Evolutionary conservation across 2,797 vertebrate genomes (phyloP).

Genomic region (Caiman crocodilus): DNA sequence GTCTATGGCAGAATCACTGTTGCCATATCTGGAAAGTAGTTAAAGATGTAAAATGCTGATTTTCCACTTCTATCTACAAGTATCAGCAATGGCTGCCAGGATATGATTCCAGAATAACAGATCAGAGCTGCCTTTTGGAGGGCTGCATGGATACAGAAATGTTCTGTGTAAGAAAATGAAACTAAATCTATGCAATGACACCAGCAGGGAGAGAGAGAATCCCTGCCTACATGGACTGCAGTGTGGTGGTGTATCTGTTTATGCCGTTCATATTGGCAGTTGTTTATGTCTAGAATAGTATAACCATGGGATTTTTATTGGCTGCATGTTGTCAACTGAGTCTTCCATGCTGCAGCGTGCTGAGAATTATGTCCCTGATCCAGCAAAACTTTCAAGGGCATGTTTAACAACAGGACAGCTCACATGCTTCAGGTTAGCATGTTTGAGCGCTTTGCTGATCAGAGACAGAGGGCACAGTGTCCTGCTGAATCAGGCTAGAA

Average conservation of each 20-base stretch:
- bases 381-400: background rate
- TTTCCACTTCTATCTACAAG: background rate
- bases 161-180: background rate
- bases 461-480: background rate
- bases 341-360: background rate
- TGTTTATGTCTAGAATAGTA: background rate
- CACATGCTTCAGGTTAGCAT: background rate
- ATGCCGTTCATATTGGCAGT: background rate
- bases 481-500: background rate
- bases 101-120: background rate
- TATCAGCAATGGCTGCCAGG: background rate
- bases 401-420: background rate
- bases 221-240: background rate
- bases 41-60: background rate
- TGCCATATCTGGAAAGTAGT: background rate
- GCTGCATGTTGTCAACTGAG: background rate
- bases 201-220: background rate
- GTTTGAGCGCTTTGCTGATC: background rate
- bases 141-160: accelerated
- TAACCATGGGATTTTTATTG: background rate
- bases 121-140: background rate
- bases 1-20: accelerated
- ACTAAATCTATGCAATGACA: background rate
- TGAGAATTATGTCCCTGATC: background rate
- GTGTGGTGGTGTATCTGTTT: background rate